Conservation (phyloP, 2,113 vertebrate species). For the Oreochromis tanganicae region DNA sequence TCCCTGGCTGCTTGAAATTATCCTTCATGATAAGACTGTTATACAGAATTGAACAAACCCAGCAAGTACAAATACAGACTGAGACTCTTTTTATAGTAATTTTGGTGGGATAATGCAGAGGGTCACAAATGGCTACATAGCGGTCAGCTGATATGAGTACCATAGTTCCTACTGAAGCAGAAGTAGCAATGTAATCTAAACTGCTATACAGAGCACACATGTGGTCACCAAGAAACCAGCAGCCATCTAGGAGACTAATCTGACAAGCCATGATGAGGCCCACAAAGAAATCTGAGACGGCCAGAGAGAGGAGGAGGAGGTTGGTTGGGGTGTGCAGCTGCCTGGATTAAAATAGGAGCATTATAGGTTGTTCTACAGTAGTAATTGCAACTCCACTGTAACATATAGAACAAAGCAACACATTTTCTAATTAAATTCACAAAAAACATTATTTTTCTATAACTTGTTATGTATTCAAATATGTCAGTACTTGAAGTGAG, state of each 20-base stretch:
- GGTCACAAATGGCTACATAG: not conserved
- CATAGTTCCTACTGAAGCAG: not conserved
- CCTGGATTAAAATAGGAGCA: not conserved
- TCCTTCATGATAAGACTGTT: not conserved
- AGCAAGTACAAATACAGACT: not conserved
- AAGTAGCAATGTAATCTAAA: not conserved
- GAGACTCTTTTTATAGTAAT: not conserved
- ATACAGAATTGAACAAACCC: not conserved
- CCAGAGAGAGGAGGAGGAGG: not conserved
- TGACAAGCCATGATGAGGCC: not conserved
- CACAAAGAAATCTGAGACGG: not conserved
- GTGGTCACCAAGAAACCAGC: not conserved
- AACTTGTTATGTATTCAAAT: not conserved
- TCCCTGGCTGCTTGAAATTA: not conserved
- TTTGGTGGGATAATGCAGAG: not conserved
- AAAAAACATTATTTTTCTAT: no score
- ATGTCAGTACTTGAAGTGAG: not conserved
- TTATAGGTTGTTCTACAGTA: no score
- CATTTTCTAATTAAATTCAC: no score
- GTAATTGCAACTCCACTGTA: no score
- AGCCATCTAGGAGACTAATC: not conserved
- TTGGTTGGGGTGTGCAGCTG: not conserved
- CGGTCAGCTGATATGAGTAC: not conserved
- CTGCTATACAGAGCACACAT: rapidly evolving
- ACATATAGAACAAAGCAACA: no score